phyloP scores from a whole-genome alignment of 2,113 vertebrate genomes.

The Hipposideros armiger region DNA sequence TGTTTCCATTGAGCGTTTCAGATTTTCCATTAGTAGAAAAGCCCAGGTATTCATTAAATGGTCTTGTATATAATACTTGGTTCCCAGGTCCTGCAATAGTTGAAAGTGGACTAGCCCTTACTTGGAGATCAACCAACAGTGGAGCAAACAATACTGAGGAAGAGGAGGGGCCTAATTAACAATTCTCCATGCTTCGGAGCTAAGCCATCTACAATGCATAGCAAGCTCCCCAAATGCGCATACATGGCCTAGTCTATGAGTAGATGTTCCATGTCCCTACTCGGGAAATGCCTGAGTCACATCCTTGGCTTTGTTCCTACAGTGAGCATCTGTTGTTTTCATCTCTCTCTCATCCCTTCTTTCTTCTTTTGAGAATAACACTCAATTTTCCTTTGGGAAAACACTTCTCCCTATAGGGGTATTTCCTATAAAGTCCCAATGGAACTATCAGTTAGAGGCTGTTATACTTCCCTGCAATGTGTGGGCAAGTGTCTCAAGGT shows the following conservation, averaged over 20 bases:
- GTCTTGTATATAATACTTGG: background rate
- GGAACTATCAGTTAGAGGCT: background rate
- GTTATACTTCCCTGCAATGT: background rate
- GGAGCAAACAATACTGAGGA: background rate
- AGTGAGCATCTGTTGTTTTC: constrained; percentile 67
- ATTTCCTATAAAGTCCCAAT: constrained; percentile 22
- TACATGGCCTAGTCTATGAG: background rate
- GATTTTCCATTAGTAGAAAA: background rate
- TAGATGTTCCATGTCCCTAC: constrained; percentile 22
- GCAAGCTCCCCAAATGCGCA: background rate
- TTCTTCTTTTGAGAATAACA: constrained; percentile 40
- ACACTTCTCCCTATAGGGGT: background rate
- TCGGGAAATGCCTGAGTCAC: constrained; percentile 67
- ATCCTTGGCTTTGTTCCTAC: constrained; percentile 50
- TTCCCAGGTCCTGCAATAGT: background rate
- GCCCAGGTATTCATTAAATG: background rate
- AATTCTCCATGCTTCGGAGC: background rate
- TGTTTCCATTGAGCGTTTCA: background rate
- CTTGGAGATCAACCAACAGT: background rate
- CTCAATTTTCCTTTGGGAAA: constrained; percentile 54
- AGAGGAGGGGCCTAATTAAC: background rate
- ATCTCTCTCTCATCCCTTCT: constrained; percentile 8
- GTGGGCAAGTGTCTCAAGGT: background rate
- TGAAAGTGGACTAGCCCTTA: background rate
- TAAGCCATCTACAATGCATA: background rate